Base-by-base conservation (phyloP, 1,140 invertebrate species). In the Drosophila takahashii region DNA sequence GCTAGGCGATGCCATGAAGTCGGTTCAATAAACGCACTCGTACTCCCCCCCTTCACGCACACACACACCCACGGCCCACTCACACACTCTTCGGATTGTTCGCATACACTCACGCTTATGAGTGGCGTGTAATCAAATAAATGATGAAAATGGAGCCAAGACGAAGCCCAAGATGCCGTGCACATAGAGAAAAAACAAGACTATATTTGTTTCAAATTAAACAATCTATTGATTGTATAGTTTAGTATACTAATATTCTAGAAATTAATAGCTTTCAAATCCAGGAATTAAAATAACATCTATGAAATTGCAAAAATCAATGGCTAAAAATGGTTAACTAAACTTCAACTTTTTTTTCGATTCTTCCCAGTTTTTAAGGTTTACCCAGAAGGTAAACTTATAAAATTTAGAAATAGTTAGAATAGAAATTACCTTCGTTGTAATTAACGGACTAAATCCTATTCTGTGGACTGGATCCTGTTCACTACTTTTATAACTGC, bases 91-190 rank as follows among this genome's bases (percentile, higher is more conserved):
- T 16, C 22, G 71, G 54, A 74, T 74, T 62, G 59, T 56, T 74
- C 47, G 48, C 41, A 77, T 77, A 77, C 42, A 77, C 56, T 77
- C 73, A 37, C 73, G 61, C 61, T 77, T 77, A 77, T 77, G 74
- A 77, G 64, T 77, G 74, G 73, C 73, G 72, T 67, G 64, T 67
- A 77, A 77, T 77, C 74, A 77, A 77, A 77, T 77, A 77, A 76
- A 67, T 75, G 73, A 77, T 69, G 73, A 77, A 76, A 76, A 75
- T 41, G 36, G 52, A 58, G 60, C 59, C 72, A 75, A 75, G 59
- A 75, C 57, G 50, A 26, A 53, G 36, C 36, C n/a, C 26, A 73
- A 73, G 67, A 73, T 60, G 29, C 42, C 2, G 36, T 59, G 11
- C 54, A 72, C 54, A 9, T 44, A 26, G 47, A 60, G 15, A 48